Conservation (phyloP, 2,888 invertebrate genomes). For the Argyra leucocephala region DNA sequence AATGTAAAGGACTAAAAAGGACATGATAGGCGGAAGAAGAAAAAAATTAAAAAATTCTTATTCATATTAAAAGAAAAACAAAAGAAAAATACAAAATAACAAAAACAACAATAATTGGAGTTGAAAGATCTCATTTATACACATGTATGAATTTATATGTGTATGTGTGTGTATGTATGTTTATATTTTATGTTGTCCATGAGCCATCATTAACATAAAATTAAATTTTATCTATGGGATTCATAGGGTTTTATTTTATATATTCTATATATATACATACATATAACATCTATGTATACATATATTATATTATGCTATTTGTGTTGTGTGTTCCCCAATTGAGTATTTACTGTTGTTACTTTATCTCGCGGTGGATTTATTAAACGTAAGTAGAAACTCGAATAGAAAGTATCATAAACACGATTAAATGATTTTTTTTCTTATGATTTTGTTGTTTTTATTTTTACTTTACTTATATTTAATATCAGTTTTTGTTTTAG, state of each 20-base stretch:
- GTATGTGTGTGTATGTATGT: not conserved
- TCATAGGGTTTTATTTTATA: not conserved
- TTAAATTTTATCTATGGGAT: constrained; percentile 6
- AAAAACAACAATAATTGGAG: too few relatives aligned
- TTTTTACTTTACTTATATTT: not conserved
- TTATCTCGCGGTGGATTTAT: not conserved
- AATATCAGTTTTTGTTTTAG: not conserved
- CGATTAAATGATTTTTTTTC: not conserved
- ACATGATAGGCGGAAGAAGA: not conserved
- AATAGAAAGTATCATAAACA: not conserved
- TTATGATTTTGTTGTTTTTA: not conserved
- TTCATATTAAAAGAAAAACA: not conserved
- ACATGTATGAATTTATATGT: not conserved
- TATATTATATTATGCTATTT: too few relatives aligned
- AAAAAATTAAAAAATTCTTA: not conserved
- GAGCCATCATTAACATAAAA: constrained; percentile 4
- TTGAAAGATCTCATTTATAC: too few relatives aligned
- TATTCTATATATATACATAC: not conserved
- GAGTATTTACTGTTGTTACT: not conserved
- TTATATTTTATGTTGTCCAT: not conserved
- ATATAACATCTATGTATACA: not conserved
- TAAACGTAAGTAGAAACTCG: not conserved
- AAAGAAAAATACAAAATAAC: too few relatives aligned
- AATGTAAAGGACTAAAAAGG: not conserved
- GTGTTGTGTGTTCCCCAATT: not conserved